Percentiles rank a stretch among this genome's conserved stretches.
These are phyloP conservation scores for Marmota flaviventris DNA, from an alignment of 2,113 vertebrate genomes.

Conservation along the genomic window DNA sequence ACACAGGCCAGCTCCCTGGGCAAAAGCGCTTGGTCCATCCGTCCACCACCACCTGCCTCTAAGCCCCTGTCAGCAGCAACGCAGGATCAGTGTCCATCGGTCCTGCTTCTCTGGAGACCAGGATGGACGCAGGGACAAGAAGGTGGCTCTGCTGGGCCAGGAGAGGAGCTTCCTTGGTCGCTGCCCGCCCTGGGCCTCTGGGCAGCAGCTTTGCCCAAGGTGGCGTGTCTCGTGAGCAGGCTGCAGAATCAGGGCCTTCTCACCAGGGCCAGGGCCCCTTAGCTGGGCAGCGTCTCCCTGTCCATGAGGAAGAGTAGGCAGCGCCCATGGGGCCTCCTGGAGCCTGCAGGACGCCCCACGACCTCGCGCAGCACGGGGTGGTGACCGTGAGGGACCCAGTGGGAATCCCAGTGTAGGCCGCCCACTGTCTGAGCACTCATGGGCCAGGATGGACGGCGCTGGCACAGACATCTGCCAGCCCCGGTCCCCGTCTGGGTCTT, in stretches of 20 bases:
- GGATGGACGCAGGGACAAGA: too few species aligned
- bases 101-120: not conserved
- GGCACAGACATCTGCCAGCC: constrained; percentile 73
- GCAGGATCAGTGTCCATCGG: too few species aligned
- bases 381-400: too few species aligned
- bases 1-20: too few species aligned
- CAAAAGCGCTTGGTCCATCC: not conserved
- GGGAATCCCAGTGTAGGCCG: fast-evolving
- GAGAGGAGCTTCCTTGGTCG: not conserved
- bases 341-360: not conserved
- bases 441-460: constrained; percentile 40
- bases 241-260: too few species aligned
- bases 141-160: not conserved
- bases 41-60: not conserved
- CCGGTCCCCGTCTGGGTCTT: constrained; percentile 43
- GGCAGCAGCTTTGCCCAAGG: not conserved
- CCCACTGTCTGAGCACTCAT: not conserved
- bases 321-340: not conserved
- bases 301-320: too few species aligned
- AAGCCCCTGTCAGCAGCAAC: not conserved
- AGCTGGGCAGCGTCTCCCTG: too few species aligned
- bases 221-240: too few species aligned
- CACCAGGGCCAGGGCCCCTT: too few species aligned
- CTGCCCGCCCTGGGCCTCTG: too few species aligned
- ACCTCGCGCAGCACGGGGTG: not conserved